Conservation (phyloP, 2,888 invertebrate species). For the Strigamia transsilvanica region DNA sequence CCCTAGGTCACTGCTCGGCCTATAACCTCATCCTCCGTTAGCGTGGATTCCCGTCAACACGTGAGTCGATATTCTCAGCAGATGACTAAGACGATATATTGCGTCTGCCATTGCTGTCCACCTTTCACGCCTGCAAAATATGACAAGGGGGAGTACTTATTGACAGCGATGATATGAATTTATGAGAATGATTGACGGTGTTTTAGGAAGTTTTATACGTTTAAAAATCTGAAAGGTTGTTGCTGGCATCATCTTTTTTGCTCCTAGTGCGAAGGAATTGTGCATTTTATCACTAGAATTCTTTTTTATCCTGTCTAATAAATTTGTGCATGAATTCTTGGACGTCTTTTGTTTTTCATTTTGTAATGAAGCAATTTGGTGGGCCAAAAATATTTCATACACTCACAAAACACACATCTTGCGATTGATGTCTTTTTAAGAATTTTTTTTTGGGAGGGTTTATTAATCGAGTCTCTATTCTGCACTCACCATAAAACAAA, state of each 20-base stretch:
- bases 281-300: background rate
- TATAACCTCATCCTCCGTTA: constrained; percentile 20
- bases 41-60: constrained; percentile 5
- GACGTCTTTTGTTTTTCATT: background rate
- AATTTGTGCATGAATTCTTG: background rate
- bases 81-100: constrained; percentile 23
- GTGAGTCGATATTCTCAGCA: constrained; percentile 2
- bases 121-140: constrained; percentile 12
- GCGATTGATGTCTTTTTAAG: constrained; percentile 26
- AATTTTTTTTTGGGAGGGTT: background rate
- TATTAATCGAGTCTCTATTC: constrained; percentile 19
- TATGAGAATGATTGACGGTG: constrained; percentile 36
- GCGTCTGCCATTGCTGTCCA: constrained; percentile 26
- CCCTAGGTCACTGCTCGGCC: constrained; percentile 35
- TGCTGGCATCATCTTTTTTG: background rate
- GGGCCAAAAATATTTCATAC: background rate
- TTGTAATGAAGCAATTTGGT: background rate
- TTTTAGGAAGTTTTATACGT: background rate
- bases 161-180: constrained; percentile 12
- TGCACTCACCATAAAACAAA: constrained; percentile 42
- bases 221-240: background rate
- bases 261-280: background rate
- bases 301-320: background rate
- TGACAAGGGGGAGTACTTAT: constrained; percentile 13
- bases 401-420: background rate